A percentile compares a stretch with the other conserved stretches of the same genome.
These are phyloP conservation scores for Eudyptes chrysolophus DNA, from an alignment of 2,113 vertebrate species.

Conservation along the genomic window DNA sequence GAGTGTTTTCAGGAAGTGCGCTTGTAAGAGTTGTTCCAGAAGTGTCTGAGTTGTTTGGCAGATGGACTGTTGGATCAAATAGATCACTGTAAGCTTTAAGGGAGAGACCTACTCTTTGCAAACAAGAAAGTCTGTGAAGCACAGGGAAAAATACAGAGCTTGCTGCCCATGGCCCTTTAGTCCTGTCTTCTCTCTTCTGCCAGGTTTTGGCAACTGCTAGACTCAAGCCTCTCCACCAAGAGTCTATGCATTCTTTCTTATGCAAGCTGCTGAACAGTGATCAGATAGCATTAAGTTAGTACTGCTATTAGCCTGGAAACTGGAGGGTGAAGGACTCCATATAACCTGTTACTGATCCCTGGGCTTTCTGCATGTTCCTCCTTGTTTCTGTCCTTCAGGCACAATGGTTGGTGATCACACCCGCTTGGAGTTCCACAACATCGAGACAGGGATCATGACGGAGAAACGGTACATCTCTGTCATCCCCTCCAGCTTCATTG, in stretches of 20 bases:
- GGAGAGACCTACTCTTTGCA: neutral
- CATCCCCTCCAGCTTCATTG: slow-evolving; percentile 97
- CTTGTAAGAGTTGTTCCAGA: neutral
- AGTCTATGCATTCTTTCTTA: neutral
- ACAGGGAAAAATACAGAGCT: neutral
- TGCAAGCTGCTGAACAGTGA: neutral
- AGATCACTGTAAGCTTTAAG: neutral
- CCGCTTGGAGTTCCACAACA: slow-evolving; percentile 98
- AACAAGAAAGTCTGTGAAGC: neutral
- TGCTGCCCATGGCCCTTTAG: neutral
- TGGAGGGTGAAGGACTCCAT: neutral
- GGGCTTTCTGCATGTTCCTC: neutral
- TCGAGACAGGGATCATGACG: slow-evolving; percentile 97
- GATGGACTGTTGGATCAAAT: neutral
- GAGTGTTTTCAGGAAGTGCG: neutral
- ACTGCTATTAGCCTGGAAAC: neutral
- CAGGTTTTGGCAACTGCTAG: neutral
- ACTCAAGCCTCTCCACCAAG: neutral
- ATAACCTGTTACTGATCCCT: neutral
- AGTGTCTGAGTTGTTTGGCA: neutral
- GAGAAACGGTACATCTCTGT: slow-evolving; percentile 93
- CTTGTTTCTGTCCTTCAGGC: slow-evolving; percentile 74
- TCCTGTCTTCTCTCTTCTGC: neutral
- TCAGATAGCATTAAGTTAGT: neutral
- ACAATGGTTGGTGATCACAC: slow-evolving; percentile 98